Base-by-base conservation (phyloP, 2,888 invertebrate species). In the Drosophila mulleri region DNA sequence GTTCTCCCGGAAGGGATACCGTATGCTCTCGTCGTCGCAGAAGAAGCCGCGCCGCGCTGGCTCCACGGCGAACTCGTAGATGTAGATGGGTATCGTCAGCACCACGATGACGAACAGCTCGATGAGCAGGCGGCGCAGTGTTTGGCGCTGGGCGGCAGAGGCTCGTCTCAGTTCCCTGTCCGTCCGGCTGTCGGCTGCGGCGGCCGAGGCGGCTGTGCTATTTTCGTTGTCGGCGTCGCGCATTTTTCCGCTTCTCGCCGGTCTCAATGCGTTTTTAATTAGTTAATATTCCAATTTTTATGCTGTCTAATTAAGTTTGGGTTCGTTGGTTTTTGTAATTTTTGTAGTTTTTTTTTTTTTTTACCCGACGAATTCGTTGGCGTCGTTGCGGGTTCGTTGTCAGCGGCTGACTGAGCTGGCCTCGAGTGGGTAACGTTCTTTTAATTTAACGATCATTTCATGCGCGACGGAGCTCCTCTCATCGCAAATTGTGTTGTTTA, bases 31-130 rank as follows among this genome's bases (percentile, higher is more conserved):
- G 50, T 91, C 91, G 45, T 84, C 80, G 60, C 91, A 91, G 67
- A 91, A 91, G 83, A 91, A 91, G 37, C 91, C 91, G 1, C 92
- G 84, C 0, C 81, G 81, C 16, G 75, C 76, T 1, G 91, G 91
- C 47, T 91, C 90, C 16, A 90, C 73, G 14, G 60, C 85, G 23
- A 83, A 87, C 72, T 92, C 91, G 61, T 59, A 91, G 57, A 91
- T 74, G 44, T 72, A 69, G 23, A 89, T 74, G 39, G 91, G 91
- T 59, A 92, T 81, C 1, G 69, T 0, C 9, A 91, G 77, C 16
- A 82, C 67, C 20, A 89, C 70, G 4, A 89, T 57, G 18, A 91
- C 67, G 3, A 91, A 64, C 14, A 91, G 70, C 48, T 91, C 91
- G 57, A 83, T 47, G 2, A 91, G 67, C 9, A 89, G 45, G 3